Conservation (phyloP, 2,113 vertebrate species). For the Melanostigma gelatinosum region DNA sequence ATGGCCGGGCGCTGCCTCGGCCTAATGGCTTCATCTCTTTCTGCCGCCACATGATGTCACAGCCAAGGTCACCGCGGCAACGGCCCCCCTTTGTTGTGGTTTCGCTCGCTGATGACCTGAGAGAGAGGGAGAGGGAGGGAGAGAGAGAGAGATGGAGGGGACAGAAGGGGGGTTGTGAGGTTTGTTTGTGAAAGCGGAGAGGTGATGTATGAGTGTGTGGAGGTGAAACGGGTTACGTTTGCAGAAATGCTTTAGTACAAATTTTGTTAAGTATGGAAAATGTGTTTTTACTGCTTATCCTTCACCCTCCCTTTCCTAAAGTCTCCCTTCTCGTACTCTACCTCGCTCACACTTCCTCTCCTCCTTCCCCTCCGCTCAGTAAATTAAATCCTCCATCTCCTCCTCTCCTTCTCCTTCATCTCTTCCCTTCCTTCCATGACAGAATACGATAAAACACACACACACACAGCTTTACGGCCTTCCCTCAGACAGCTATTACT, state of each 20-base stretch:
- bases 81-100: conserved; percentile 97
- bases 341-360: conserved; percentile 74
- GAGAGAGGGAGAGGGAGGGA: conserved; percentile 43
- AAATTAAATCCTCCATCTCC: conserved; percentile 67
- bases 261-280: conserved; percentile 69
- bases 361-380: conserved; percentile 54
- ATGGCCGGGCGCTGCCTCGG: conserved; percentile 96
- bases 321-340: conserved; percentile 64
- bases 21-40: conserved; percentile 99
- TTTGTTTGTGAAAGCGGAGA: conserved; percentile 67
- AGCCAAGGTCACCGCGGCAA: conserved; percentile 99
- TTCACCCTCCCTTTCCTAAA: conserved; percentile 51
- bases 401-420: conserved; percentile 43
- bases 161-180: conserved; percentile 58
- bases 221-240: conserved; percentile 60
- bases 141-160: conserved; percentile 55
- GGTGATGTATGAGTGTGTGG: conserved; percentile 66
- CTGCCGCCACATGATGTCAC: conserved; percentile 97
- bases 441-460: conserved; percentile 69
- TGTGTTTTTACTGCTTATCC: conserved; percentile 70
- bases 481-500: conserved; percentile 95
- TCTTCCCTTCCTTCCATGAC: conserved; percentile 57
- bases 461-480: conserved; percentile 90
- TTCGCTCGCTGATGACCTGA: conserved; percentile 94
- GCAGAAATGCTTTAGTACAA: conserved; percentile 69